Evolutionary conservation across 1,140 invertebrate species (phyloP).

Genomic region (Solen grandis): DNA sequence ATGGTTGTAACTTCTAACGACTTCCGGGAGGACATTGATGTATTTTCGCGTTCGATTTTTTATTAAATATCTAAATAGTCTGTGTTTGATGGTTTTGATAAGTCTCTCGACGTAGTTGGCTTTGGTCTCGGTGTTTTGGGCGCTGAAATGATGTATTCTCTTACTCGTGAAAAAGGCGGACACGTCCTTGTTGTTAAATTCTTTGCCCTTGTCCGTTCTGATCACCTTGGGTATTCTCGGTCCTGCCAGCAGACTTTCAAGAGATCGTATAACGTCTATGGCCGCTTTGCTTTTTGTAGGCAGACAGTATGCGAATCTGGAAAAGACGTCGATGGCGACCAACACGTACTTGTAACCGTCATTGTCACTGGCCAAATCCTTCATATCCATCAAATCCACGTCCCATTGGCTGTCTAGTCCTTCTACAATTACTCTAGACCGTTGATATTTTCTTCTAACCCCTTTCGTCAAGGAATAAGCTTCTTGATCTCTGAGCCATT

Average conservation of each 20-base stretch:
- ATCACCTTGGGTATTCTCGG: conserved; percentile 25
- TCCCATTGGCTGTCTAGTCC: conserved; percentile 40
- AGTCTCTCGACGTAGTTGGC: conserved; percentile 27
- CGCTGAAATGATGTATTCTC: conserved; percentile 29
- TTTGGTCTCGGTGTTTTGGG: conserved; percentile 50
- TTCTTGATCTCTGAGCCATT: conserved; percentile 42
- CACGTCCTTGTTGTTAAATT: conserved; percentile 29
- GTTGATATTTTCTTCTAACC: conserved; percentile 1
- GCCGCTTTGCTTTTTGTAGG: not conserved
- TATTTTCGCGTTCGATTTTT: conserved; percentile 13
- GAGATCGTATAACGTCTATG: not conserved
- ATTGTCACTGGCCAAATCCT: conserved; percentile 20
- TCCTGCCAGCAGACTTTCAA: conserved; percentile 9
- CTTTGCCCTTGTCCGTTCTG: conserved; percentile 27
- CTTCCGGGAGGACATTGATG: conserved; percentile 8
- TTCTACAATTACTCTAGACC: not conserved
- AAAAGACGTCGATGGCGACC: conserved; percentile 35
- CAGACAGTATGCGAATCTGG: conserved; percentile 14
- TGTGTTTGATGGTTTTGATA: conserved; percentile 40
- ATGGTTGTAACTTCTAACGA: conserved; percentile 24
- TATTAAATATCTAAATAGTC: conserved; percentile 29
- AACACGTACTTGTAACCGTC: conserved; percentile 1
- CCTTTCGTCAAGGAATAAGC: conserved; percentile 28
- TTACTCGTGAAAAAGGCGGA: not conserved
- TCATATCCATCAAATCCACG: conserved; percentile 29